These are phyloP conservation scores for Cranoglanis bouderius DNA, from an alignment of 2,113 vertebrate genomes.

Conservation along the genomic window DNA sequence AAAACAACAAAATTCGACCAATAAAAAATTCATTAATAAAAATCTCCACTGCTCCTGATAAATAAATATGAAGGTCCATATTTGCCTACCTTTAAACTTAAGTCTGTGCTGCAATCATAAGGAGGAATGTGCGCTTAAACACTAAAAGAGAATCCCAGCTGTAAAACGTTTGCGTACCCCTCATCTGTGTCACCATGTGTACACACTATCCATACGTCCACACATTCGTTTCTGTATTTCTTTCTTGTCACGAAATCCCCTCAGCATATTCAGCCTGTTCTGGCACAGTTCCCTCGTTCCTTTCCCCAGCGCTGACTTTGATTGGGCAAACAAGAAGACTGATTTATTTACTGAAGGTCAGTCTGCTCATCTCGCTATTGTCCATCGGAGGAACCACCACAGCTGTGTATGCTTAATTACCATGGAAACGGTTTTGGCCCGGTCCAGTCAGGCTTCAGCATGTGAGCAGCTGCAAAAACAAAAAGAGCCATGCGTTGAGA, in stretches of 20 bases:
- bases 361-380: constrained; percentile 56
- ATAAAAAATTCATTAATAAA: neutral
- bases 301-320: constrained; percentile 21
- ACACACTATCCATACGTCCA: neutral
- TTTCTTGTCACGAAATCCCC: constrained; percentile 3
- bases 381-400: constrained; percentile 50
- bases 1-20: neutral
- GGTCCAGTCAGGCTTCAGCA: constrained; percentile 55
- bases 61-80: neutral
- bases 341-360: constrained; percentile 53
- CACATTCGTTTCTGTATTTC: constrained; percentile 16
- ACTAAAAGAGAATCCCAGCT: neutral
- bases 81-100: neutral
- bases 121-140: neutral
- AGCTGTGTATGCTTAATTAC: constrained; percentile 64
- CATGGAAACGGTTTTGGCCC: constrained; percentile 56
- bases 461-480: constrained; percentile 62
- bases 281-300: neutral
- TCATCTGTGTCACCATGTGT: neutral
- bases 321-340: constrained; percentile 26
- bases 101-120: neutral
- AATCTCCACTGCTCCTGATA: no score
- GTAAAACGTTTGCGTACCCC: neutral
- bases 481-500: constrained; percentile 36
- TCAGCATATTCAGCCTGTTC: neutral